These are phyloP conservation scores for Bilobella aurantiaca DNA, from an alignment of 1,140 invertebrate species.

Conservation along the genomic window DNA sequence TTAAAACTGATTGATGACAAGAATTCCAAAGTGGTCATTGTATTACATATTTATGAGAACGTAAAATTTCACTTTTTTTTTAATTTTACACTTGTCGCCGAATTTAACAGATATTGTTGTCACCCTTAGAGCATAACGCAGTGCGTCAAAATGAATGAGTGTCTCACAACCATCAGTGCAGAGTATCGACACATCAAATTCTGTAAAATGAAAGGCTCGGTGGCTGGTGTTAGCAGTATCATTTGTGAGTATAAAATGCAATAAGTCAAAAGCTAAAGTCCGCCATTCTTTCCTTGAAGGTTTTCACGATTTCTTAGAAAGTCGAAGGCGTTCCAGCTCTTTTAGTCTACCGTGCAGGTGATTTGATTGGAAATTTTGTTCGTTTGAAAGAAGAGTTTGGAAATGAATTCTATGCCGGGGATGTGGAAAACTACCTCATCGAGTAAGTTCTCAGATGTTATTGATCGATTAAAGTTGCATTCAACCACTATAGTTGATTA, in stretches of 20 bases:
- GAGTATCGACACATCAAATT: constrained; percentile 85
- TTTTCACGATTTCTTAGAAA: constrained; percentile 43
- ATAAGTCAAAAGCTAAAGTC: constrained; percentile 10
- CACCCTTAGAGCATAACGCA: constrained; percentile 47
- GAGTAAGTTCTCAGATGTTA: no score
- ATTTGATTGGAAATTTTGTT: constrained; percentile 88
- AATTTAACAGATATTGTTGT: constrained; percentile 13
- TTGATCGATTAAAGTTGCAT: no score
- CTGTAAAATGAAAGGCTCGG: constrained; percentile 65
- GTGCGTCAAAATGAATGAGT: constrained; percentile 77
- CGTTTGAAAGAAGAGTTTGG: constrained; percentile 73
- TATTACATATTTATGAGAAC: constrained; percentile 82
- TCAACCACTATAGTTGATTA: no score
- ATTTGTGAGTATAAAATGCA: constrained; percentile 49
- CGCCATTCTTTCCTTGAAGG: constrained; percentile 1
- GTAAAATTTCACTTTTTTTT: constrained; percentile 36
- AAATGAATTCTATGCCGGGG: constrained; percentile 77
- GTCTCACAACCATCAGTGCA: constrained; percentile 61
- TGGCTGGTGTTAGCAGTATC: constrained; percentile 59
- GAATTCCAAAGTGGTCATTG: constrained; percentile 68
- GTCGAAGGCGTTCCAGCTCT: constrained; percentile 80
- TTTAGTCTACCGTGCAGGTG: constrained; percentile 77
- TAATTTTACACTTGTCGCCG: not conserved
- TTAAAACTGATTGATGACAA: constrained; percentile 80
- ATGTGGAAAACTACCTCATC: constrained; percentile 80